A percentile compares a stretch with the other conserved stretches of the same genome.
These are phyloP conservation scores for Emydocephalus ijimae DNA, from an alignment of 2,113 vertebrate species.

Conservation along the genomic window DNA sequence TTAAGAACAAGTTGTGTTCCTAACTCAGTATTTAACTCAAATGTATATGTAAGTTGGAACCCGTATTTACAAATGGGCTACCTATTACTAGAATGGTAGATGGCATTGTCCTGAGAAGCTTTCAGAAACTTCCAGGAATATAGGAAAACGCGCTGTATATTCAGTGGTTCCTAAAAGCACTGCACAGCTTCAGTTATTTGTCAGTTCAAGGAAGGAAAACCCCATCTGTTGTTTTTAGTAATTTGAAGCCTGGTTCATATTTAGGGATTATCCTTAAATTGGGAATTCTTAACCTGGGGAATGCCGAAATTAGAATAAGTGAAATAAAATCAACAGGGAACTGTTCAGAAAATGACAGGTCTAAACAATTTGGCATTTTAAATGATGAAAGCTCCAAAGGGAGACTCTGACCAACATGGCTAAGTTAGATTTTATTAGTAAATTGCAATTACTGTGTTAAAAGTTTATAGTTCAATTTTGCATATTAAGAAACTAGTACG, in stretches of 20 bases:
- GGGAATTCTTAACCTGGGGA: too few species aligned
- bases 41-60: neutral
- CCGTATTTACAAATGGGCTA: neutral
- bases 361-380: neutral
- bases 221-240: too few species aligned
- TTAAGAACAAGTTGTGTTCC: neutral
- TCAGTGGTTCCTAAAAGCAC: too few species aligned
- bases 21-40: neutral
- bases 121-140: too few species aligned
- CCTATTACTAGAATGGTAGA: neutral
- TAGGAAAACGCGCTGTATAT: too few species aligned
- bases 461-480: neutral
- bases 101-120: neutral
- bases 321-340: neutral
- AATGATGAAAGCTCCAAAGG: neutral
- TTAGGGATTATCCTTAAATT: neutral
- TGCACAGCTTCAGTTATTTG: too few species aligned
- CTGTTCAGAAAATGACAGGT: neutral
- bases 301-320: neutral
- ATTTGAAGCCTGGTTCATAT: neutral
- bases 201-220: too few species aligned
- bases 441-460: neutral
- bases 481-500: neutral
- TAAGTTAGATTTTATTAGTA: neutral
- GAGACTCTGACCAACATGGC: neutral